Evolutionary conservation across 2,113 vertebrate genomes (phyloP).

Genomic region (Parotia lawesii): DNA sequence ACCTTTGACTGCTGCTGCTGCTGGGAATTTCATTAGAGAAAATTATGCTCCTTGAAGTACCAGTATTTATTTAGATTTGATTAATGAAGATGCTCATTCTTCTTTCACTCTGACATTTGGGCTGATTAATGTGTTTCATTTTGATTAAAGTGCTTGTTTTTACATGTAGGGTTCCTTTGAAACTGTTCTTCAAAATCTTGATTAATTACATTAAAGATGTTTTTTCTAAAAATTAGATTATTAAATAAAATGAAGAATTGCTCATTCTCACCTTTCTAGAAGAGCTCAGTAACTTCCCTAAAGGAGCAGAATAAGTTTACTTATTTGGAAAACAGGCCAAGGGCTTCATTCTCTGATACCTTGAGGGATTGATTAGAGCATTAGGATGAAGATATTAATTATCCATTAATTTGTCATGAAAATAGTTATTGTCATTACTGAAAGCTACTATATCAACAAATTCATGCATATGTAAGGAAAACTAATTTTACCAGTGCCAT

Average conservation of each 20-base stretch:
- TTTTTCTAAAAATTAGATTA: neutral
- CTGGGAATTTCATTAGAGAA: neutral
- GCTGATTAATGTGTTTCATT: neutral
- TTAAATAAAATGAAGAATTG: neutral
- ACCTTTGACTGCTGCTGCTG: neutral
- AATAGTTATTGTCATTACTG: neutral
- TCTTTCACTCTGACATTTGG: neutral
- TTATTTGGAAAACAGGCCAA: neutral
- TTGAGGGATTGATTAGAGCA: neutral
- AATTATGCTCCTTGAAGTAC: neutral
- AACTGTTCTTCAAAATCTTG: constrained; percentile 3
- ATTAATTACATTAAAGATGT: neutral
- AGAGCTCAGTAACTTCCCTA: neutral
- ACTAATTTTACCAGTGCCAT: neutral
- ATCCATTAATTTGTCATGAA: neutral
- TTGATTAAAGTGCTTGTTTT: constrained; percentile 36
- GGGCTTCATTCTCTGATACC: neutral
- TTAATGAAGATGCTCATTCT: neutral
- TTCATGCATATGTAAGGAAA: neutral
- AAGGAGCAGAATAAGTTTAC: neutral
- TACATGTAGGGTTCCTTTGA: neutral
- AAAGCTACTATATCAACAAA: neutral
- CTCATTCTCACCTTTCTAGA: neutral
- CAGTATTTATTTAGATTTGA: neutral
- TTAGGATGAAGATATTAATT: neutral